Base-by-base conservation (phyloP, 2,113 vertebrate genomes). In the Theristicus caerulescens region DNA sequence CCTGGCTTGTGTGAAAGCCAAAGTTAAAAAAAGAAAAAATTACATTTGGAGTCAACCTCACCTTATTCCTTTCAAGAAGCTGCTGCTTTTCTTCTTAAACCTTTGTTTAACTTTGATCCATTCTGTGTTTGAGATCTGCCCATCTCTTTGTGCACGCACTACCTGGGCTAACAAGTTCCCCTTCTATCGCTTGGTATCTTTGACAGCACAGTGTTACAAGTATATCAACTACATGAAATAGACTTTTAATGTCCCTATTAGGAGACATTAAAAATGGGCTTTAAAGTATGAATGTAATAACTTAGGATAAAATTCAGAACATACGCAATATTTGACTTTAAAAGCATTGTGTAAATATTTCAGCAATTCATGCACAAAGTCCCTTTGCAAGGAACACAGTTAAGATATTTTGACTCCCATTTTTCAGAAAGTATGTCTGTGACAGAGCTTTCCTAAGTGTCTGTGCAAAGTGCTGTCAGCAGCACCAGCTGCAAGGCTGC, bases 301-400 rank as follows among this genome's bases (percentile, higher is more conserved):
- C 88, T 76, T 42, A 0, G 4, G 31, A 55, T 76, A 62, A 67
- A 74, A 76, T 16, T 16, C 8, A 71, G 66, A 12, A 42, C 2
- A 6, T 8, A 42, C 0, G 0, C 47, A 71, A n/a, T 16, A 20
- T 71, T 42, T 82, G 61, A 38, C 52, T 79, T 55, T 10, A 8
- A 81, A 85, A 84, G 21, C 12, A 10, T 9, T 9, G 40, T 38
- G 70, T 78, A 82, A 92, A 84, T 91, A 82, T 82, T 90, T 74
- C 46, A 79, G 58, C 12, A 10, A 61, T 49, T 69, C 9, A 44
- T 11, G 66, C 58, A 18, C 64, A 10, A 2, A 36, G 22, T 26
- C 74, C 57, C 61, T 7, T 3, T 7, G 49, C 15, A 69, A 79
- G 65, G 90, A 67, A 40, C 16, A 51, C 16, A 15, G 46, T 6